Base-by-base conservation (phyloP, 2,888 invertebrate species). In the Tricholauxania praeusta region DNA sequence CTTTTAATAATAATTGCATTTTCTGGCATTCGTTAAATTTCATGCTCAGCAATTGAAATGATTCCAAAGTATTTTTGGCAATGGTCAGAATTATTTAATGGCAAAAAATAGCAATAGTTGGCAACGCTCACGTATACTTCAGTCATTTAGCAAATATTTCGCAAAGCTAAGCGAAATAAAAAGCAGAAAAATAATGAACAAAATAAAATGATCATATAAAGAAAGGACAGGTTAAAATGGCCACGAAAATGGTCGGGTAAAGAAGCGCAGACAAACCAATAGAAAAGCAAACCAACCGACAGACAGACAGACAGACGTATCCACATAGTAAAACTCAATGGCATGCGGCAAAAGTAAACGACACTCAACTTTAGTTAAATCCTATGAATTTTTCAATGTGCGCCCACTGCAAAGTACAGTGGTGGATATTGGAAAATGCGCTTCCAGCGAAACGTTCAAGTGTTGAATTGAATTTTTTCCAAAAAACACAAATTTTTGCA, bases 41-140 rank as follows among this genome's bases (percentile, higher is more conserved):
- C 51, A 15, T 28, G 19, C 60, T 51, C 59, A 49, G 17, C 53
- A 39, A 51, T 49, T 57, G 68, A 69, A 69, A 69, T 59, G 59
- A 69, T 48, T 60, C 68, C 68, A 69, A 57, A 48, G 22, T 22
- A 59, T 59, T 69, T 59, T 59, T 69, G 68, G 68, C 68, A 69
- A 49, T 59, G 60, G 68, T 49, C 68, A 59, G 59, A 57, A 49
- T 64, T 49, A 69, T 69, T 69, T 69, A 49, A 59, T 39, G 68
- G 59, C 68, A 59, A 69, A 69, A 51, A 57, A 48, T 28, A 28
- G 53, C 53, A 55, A 53, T 55, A 53, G 68, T 69, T 59, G 68
- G 68, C 68, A 69, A 69, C 68, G 59, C 57, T 12, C 53, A 51
- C 22, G 49, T 19, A 28, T 47, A 53, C 12, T 57, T 57, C 22